Evolutionary conservation across 2,797 vertebrate species (phyloP), one percentile per base, ranked within the genome.

Genomic region (Brachymystax lenok): DNA sequence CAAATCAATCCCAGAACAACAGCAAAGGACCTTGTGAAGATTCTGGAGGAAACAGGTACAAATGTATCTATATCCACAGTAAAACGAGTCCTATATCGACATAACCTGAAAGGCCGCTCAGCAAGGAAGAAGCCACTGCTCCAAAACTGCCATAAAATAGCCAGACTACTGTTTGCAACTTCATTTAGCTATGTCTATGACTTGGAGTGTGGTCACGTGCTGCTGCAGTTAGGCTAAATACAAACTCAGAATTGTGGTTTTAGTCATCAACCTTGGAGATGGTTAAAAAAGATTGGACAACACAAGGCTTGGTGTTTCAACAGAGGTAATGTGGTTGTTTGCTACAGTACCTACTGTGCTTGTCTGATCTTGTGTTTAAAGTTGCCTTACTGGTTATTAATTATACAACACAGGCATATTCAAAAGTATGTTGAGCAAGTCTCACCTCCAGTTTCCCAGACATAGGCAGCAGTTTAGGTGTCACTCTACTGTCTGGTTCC

Each of bases 371-470:
- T 80, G 0, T 2, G 63, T 73, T 50, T 63, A 30, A 77, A 51
- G n/a, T 63, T 82, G 78, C 80, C 40, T 74, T 79, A 83, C 74
- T 83, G 50, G 63, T 35, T 70, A 71, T 68, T 52, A 71, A 67
- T 68, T 74, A 72, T 75, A 54, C 73, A 71, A 66, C 28, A 51
- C 14, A 30, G 52, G 72, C 73, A 64, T 64, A 73, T 64, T 70
- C 30, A 64, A 67, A 73, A 79, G 8, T 8, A 27, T 30, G 50
- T 35, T 46, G 24, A 24, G 21, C n/a, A 71, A 52, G 28, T 7
- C 94, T 96, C 72, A 97, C 97, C 95, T 98, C 95, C 74, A 93
- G 86, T 74, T 95, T 96, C 54, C 90, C 91, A 24, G 96, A 93
- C 89, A 95, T 93, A 1, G 96, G 93, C 87, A 95, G 87, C 85